Conservation (phyloP, 2,888 invertebrate species). For the Eupelmus urozonus region DNA sequence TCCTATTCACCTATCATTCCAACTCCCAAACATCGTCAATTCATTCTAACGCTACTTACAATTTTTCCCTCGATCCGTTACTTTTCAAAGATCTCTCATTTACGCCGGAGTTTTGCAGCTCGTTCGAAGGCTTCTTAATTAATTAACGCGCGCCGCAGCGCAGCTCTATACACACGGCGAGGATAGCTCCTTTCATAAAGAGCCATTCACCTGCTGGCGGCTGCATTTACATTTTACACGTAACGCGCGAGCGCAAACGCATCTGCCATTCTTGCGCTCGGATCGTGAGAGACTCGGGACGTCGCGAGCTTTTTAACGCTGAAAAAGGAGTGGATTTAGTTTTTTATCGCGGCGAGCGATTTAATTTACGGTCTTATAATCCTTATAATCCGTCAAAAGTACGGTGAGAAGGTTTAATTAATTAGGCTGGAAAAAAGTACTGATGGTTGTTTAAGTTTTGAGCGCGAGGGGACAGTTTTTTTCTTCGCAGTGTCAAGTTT, state of each 20-base stretch:
- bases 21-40: neutral
- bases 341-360: no score
- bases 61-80: no score
- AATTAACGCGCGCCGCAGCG: slow-evolving; percentile 29
- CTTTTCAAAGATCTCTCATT: neutral
- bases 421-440: no score
- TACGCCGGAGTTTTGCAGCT: neutral
- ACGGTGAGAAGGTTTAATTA: no score
- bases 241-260: slow-evolving; percentile 17
- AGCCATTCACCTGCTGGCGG: slow-evolving; percentile 50
- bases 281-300: slow-evolving; percentile 44
- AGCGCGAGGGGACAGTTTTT: no score
- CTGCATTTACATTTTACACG: slow-evolving; percentile 53
- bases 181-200: slow-evolving; percentile 22
- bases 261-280: slow-evolving; percentile 47
- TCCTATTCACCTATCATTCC: no score
- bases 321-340: neutral
- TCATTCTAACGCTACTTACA: no score
- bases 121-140: slow-evolving; percentile 37
- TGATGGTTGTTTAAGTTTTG: no score
- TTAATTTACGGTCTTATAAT: no score
- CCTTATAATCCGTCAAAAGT: no score
- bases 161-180: neutral
- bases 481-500: no score
- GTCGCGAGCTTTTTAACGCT: neutral